Base-by-base conservation (phyloP, 2,888 invertebrate genomes). In the Pollenia amentaria region DNA sequence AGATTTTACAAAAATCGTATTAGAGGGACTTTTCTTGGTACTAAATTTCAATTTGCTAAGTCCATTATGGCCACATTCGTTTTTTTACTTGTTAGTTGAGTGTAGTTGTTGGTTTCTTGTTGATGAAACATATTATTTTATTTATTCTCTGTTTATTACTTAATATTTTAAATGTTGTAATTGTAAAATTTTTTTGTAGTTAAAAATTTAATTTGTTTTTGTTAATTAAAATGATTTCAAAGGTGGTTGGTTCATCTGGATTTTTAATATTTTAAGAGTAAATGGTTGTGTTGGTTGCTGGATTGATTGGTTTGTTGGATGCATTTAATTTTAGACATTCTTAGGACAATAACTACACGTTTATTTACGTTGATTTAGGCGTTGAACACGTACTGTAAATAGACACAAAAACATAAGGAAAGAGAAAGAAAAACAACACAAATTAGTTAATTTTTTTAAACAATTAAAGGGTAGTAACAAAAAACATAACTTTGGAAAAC, bases 381-480 rank as follows among this genome's bases (percentile, higher is more conserved):
- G 97, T 95, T 96, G 96, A 95, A 97, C 97, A 95, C 97, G 97
- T 97, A 97, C 97, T 97, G 97, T 93, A 95, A 95, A 96, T 96
- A 89, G 84, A 89, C 80, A 87, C 62, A 85, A 88, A 85, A 87
- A 89, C 85, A 89, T 77, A 76, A 88, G 87, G 87, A 72, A 21
- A 80, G 44, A 84, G 85, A 89, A 87, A 87, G 75, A 64, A 62
- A 88, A 78, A 90, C 88, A 89, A 90, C 82, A 90, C 87, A 89
- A 84, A 89, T 89, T 89, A 89, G 86, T 88, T 75, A 85, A 77
- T 82, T 12, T 62, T 29, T 29, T 80, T 84, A 67, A 51, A 87
- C 72, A 79, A 75, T 80, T 77, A 84, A 75, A 29, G 70, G 29
- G 29, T 64, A 70, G 4, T n/a, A 18, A 76, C 44, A 79, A 64